Base-by-base conservation (phyloP, 2,113 vertebrate species). In the Pluvianellus socialis region DNA sequence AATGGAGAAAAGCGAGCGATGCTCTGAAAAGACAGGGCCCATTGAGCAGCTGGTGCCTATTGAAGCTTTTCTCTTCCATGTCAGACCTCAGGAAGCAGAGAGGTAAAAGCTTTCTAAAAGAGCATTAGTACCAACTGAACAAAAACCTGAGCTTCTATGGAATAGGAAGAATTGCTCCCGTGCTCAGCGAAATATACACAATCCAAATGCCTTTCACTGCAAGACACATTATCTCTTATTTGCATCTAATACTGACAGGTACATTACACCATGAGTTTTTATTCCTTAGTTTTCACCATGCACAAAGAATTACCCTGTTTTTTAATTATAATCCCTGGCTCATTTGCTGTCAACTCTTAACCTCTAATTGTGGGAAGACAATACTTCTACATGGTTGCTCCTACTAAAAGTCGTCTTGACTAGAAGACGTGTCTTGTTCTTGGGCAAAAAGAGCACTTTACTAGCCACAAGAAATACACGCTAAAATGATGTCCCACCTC, bases 81-180 rank as follows among this genome's bases (percentile, higher is more conserved):
- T 73, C 77, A 95, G 93, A 94, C 77, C 77, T 85, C 67, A 59
- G 84, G 85, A 95, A 96, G 67, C 55, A 73, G 68, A 74, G 53
- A 82, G 59, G 93, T 66, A 95, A 89, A 90, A 86, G 89, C 87
- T 86, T 91, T 73, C 89, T 59, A 73, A 95, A 92, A 95, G 91
- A 85, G 59, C 85, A 91, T 71, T 85, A 40, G 55, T 21, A 67
- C n/a, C 74, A 73, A 47, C n/a, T 5, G 58, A 95, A 94, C 74
- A 91, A 92, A 94, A 87, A 20, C 35, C 45, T 74, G 74, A 55
- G 91, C 50, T 82, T 66, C 84, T 44, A 1, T 26, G 32, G 35
- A 88, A 71, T 2, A 90, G 28, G 32, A 94, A 59, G 62, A 85
- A 83, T 9, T 63, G 84, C 71, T 85, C 84, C 77, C 1, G 0